A percentile compares a stretch with the other conserved stretches of the same genome.
phyloP scores from a whole-genome alignment of 2,888 invertebrate species.

The Carterocephalus palaemon region DNA sequence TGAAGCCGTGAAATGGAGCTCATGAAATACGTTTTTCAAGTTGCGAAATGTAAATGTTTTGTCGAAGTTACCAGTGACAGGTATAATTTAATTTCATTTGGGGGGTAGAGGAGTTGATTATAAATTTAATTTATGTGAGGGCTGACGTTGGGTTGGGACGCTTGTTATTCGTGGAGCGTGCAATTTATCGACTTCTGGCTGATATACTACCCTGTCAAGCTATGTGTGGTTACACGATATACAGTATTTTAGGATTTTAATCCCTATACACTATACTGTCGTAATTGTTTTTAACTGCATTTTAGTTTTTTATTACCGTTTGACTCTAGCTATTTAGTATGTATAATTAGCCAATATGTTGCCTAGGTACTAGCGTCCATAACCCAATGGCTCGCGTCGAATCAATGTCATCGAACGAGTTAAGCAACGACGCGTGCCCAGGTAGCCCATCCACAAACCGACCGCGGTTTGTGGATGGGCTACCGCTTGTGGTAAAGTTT shows the following conservation, averaged over 20 bases:
- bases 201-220: conserved; percentile 36
- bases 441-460: too few relatives aligned
- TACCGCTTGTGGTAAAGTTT: too few relatives aligned
- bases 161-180: conserved; percentile 65
- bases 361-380: too few relatives aligned
- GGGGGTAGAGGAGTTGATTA: conserved; percentile 66
- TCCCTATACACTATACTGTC: too few relatives aligned
- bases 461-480: too few relatives aligned
- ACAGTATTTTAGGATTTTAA: not conserved
- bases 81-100: conserved; percentile 72
- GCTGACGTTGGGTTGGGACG: conserved; percentile 51
- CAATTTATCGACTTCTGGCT: conserved; percentile 57
- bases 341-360: too few relatives aligned
- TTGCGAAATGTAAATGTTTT: conserved; percentile 65
- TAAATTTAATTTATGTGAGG: conserved; percentile 74
- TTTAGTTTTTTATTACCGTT: too few relatives aligned
- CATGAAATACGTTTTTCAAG: conserved; percentile 57
- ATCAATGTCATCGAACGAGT: too few relatives aligned
- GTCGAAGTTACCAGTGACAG: conserved; percentile 61
- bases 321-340: too few relatives aligned
- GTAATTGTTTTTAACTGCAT: too few relatives aligned
- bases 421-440: too few relatives aligned
- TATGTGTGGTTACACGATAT: conserved; percentile 2
- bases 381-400: too few relatives aligned
- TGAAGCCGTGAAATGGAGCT: conserved; percentile 48